These are phyloP conservation scores for Bos javanicus DNA, from an alignment of 2,113 vertebrate genomes.

Conservation along the genomic window DNA sequence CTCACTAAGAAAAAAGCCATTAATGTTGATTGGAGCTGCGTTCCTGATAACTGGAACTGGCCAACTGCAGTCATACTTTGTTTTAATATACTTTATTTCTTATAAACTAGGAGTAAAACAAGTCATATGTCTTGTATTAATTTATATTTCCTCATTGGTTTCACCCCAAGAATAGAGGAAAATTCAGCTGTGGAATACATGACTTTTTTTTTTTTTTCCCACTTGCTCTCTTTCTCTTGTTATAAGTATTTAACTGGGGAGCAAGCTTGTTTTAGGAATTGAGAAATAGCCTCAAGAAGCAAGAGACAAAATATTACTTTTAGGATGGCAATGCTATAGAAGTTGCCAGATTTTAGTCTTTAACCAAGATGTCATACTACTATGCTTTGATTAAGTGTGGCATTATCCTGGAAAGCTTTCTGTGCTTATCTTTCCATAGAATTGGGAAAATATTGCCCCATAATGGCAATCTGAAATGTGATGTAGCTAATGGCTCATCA, in stretches of 20 bases:
- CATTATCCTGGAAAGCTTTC: background rate
- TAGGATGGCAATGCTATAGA: background rate
- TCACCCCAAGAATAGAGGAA: background rate
- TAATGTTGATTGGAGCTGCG: background rate
- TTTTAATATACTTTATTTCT: background rate
- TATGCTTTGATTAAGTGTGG: background rate
- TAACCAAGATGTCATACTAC: background rate
- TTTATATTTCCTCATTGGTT: background rate
- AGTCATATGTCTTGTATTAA: background rate
- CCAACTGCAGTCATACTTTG: background rate
- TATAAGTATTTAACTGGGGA: background rate
- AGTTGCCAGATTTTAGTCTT: background rate
- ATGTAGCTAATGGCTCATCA: background rate
- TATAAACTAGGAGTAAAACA: background rate
- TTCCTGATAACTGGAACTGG: background rate
- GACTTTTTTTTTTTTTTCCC: background rate
- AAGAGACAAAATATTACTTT: background rate
- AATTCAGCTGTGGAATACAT: background rate
- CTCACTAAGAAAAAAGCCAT: background rate
- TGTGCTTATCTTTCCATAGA: background rate
- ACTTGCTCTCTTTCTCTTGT: background rate
- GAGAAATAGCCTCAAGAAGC: background rate
- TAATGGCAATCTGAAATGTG: background rate
- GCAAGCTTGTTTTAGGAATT: background rate
- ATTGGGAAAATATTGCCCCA: background rate